Evolutionary conservation across 2,888 invertebrate genomes (phyloP).

Genomic region (Dicycla oo): DNA sequence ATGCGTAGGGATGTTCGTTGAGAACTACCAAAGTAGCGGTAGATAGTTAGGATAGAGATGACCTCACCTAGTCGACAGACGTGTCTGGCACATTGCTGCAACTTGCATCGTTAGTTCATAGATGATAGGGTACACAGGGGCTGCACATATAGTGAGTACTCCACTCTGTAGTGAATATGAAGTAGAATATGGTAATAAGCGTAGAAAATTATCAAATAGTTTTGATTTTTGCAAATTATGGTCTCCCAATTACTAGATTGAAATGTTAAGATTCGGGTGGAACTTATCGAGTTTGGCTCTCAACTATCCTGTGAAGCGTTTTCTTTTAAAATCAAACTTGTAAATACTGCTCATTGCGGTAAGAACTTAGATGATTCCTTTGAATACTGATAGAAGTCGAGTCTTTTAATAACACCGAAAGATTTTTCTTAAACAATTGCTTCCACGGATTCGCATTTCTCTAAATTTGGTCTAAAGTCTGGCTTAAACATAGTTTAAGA

Average conservation of each 20-base stretch:
- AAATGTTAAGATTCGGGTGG: conserved; percentile 42
- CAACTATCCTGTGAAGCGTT: conserved; percentile 24
- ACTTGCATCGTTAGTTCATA: conserved; percentile 9
- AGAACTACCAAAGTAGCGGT: conserved; percentile 49
- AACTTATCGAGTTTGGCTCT: conserved; percentile 32
- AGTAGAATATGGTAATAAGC: conserved; percentile 25
- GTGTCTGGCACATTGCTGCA: not conserved
- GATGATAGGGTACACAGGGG: conserved; percentile 15
- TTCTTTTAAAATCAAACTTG: conserved; percentile 20
- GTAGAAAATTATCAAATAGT: conserved; percentile 45
- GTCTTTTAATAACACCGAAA: conserved; percentile 51
- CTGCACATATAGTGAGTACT: conserved; percentile 35
- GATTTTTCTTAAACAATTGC: conserved; percentile 53
- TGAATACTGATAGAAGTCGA: conserved; percentile 70
- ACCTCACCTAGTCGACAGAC: conserved; percentile 11
- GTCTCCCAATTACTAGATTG: conserved; percentile 53
- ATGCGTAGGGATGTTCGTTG: conserved; percentile 44
- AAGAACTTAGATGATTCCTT: conserved; percentile 71
- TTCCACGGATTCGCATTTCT: conserved; percentile 59
- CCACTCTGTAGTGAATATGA: conserved; percentile 39
- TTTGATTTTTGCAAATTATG: conserved; percentile 52
- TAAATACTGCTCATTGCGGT: conserved; percentile 23
- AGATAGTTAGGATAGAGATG: conserved; percentile 32
- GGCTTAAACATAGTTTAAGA: conserved; percentile 51
- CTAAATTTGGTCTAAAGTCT: conserved; percentile 64